Base-by-base conservation (phyloP, 1,140 invertebrate species). In the Macrostomum lignano region DNA sequence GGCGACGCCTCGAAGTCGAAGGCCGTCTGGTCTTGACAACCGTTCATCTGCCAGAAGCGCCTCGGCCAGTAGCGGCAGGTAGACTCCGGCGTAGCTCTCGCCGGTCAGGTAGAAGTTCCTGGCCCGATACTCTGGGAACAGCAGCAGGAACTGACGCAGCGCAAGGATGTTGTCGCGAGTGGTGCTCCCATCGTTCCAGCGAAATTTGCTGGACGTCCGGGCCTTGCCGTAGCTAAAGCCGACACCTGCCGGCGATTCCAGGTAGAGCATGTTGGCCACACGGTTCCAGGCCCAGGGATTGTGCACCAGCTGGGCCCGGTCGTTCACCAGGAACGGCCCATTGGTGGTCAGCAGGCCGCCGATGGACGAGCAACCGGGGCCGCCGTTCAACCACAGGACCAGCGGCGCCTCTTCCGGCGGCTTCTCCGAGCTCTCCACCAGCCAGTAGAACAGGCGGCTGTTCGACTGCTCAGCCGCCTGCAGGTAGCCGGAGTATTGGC, bases 181-280 rank as follows among this genome's bases (percentile, higher is more conserved):
- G 15, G 32, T n/a, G n/a, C n/a, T n/a, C n/a, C n/a, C n/a, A n/a
- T n/a, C n/a, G n/a, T n/a, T n/a, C n/a, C n/a, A n/a, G n/a, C n/a
- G n/a, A n/a, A n/a, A n/a, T n/a, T n/a, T n/a, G 26, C 50, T 48
- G 39, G 61, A n/a, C n/a, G n/a, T 55, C 29, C 51, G 49, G 39
- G 61, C 51, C 15, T 44, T 41, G 11, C 58, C 46, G 42, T 66
- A 66, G 1, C 64, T 66, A 38, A 51, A 66, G 2, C 65, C 65
- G 29, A 67, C 65, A 38, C 65, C 61, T 19, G 57, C 57, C 31
- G 65, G 65, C 2, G 65, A 49, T 42, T 66, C 65, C 21, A 66
- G 42, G 42, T 60, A 66, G 9, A 66, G 37, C 17, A 86, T 74
- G 48, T 75, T 81, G 23, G 74, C 72, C 37, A 71, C 71, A 33